These are phyloP conservation scores for Maccullochella peelii DNA, from an alignment of 2,113 vertebrate species.

Conservation along the genomic window DNA sequence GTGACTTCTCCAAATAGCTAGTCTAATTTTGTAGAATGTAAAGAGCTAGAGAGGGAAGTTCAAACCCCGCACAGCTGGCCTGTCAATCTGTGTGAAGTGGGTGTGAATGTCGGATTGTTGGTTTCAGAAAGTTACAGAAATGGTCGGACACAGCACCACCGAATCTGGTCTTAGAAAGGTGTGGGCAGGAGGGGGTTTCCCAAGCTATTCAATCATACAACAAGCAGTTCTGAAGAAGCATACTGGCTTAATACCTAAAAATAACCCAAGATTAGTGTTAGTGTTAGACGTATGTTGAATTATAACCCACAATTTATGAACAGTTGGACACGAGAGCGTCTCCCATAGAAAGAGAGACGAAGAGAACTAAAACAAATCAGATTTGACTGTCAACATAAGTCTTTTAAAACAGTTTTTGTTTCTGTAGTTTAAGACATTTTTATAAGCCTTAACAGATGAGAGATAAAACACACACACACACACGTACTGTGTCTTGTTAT, in stretches of 20 bases:
- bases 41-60: neutral
- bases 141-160: neutral
- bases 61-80: neutral
- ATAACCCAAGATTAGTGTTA: neutral
- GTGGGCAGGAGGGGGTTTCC: neutral
- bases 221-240: neutral
- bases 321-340: neutral
- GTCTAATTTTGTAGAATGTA: neutral
- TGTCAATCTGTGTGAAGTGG: neutral
- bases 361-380: neutral
- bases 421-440: neutral
- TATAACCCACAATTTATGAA: neutral
- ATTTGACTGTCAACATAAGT: neutral
- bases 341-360: neutral
- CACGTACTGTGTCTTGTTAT: neutral
- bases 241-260: neutral
- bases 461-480: neutral
- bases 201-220: neutral
- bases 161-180: neutral
- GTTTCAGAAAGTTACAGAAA: neutral
- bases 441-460: neutral
- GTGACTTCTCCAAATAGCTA: neutral
- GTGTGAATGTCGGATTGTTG: neutral
- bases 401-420: neutral
- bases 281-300: neutral